These are phyloP conservation scores for Catostylus mosaicus DNA, from an alignment of 30 jellyfish, hydroid and myxozoan genomes.

Conservation along the genomic window DNA sequence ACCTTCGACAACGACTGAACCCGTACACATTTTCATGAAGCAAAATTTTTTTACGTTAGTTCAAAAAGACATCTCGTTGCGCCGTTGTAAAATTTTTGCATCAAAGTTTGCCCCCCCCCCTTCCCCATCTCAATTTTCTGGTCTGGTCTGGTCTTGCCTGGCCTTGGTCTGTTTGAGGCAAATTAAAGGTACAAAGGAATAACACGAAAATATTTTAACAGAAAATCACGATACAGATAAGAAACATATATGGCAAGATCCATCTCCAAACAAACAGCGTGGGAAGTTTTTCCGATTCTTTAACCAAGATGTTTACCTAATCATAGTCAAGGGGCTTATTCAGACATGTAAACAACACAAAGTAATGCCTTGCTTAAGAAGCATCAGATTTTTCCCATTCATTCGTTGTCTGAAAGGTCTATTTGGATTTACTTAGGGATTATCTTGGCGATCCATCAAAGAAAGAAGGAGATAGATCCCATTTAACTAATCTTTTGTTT, in stretches of 20 bases:
- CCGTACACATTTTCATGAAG: too few relatives aligned
- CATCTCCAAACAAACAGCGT: background rate
- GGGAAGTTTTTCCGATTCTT: constrained; percentile 5
- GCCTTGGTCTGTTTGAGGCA: too few relatives aligned
- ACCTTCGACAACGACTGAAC: too few relatives aligned
- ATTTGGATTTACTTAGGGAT: constrained; percentile 12
- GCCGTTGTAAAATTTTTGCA: too few relatives aligned
- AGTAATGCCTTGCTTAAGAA: background rate
- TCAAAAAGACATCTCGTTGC: too few relatives aligned
- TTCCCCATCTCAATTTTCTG: too few relatives aligned
- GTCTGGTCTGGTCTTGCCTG: too few relatives aligned
- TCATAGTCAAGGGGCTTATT: background rate
- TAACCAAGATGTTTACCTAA: background rate
- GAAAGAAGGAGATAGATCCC: constrained; percentile 9
- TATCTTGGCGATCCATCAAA: constrained; percentile 10
- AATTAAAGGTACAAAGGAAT: too few relatives aligned
- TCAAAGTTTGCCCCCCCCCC: too few relatives aligned
- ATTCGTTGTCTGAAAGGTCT: background rate
- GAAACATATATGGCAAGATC: background rate
- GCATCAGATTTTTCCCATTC: background rate
- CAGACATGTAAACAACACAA: background rate
- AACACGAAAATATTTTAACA: too few relatives aligned
- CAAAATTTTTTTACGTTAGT: too few relatives aligned
- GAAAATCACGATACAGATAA: background rate
- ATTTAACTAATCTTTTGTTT: constrained; percentile 14